Evolutionary conservation across 2,113 vertebrate species (phyloP).

Genomic region (Ascaphus truei): DNA sequence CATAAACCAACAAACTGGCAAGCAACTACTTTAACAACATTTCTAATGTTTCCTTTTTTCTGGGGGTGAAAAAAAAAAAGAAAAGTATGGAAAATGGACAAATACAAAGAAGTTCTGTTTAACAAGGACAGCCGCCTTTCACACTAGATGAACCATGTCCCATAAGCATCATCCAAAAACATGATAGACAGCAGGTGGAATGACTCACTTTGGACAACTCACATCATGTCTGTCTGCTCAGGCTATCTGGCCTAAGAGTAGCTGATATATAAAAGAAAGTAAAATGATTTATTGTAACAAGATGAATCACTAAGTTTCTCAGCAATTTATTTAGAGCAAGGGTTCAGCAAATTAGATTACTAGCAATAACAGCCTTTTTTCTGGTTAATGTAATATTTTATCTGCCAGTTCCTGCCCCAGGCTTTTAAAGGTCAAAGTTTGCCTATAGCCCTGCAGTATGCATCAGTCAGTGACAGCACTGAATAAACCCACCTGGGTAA

Average conservation of each 20-base stretch:
- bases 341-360: conserved; percentile 93
- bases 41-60: conserved; percentile 76
- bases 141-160: conserved; percentile 77
- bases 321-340: conserved; percentile 97
- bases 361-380: conserved; percentile 78
- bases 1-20: conserved; percentile 85
- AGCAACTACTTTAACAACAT: conserved; percentile 79
- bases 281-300: conserved; percentile 99
- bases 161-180: conserved; percentile 87
- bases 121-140: conserved; percentile 92
- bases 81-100: conserved; percentile 79
- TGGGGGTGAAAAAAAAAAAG: conserved; percentile 73
- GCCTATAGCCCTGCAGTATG: conserved; percentile 75
- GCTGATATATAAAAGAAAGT: conserved; percentile 99
- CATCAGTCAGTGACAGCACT: conserved; percentile 87
- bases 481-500: conserved; percentile 71
- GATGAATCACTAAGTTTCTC: conserved; percentile 88
- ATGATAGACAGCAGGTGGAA: conserved; percentile 94
- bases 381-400: conserved; percentile 56
- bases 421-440: conserved; percentile 78
- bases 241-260: conserved; percentile 99
- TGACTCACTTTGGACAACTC: conserved; percentile 99
- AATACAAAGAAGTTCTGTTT: conserved; percentile 75
- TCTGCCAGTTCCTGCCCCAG: conserved; percentile 68
- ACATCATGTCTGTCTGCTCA: conserved; percentile 99